These are phyloP conservation scores for Steinernema carpocapsae DNA, from an alignment of 2,888 invertebrate genomes.

Conservation along the genomic window DNA sequence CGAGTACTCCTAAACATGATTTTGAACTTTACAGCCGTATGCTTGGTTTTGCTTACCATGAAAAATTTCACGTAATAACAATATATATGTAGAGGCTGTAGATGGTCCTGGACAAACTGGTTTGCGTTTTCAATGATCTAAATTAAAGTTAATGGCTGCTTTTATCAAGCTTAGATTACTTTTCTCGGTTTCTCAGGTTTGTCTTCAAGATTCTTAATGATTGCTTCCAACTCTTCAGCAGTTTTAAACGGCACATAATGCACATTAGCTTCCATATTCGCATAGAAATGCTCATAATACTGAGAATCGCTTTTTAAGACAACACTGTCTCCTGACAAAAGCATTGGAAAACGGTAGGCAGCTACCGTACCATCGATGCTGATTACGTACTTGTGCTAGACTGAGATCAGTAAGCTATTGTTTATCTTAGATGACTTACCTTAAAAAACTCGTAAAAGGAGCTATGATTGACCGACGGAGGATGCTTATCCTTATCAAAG, in stretches of 20 bases:
- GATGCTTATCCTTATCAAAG: constrained; percentile 72
- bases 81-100: constrained; percentile 49
- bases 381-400: constrained; percentile 91
- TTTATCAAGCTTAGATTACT: constrained; percentile 29
- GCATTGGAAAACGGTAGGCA: constrained; percentile 89
- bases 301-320: constrained; percentile 89
- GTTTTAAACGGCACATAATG: constrained; percentile 84
- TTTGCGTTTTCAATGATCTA: constrained; percentile 35
- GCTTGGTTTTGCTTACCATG: constrained; percentile 34
- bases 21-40: not conserved
- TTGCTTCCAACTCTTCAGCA: constrained; percentile 78
- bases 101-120: constrained; percentile 46
- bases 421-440: constrained; percentile 72
- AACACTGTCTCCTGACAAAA: constrained; percentile 84
- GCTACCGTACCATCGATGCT: constrained; percentile 95
- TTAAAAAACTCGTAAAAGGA: constrained; percentile 93
- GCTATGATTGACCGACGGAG: constrained; percentile 77
- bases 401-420: constrained; percentile 44
- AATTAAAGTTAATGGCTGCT: constrained; percentile 71
- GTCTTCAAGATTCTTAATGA: constrained; percentile 75
- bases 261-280: constrained; percentile 77
- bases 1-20: constrained; percentile 36
- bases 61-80: constrained; percentile 49
- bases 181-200: constrained; percentile 38
- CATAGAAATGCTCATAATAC: constrained; percentile 94